Conservation (phyloP, 2,113 vertebrate species). For the Chaenocephalus aceratus region DNA sequence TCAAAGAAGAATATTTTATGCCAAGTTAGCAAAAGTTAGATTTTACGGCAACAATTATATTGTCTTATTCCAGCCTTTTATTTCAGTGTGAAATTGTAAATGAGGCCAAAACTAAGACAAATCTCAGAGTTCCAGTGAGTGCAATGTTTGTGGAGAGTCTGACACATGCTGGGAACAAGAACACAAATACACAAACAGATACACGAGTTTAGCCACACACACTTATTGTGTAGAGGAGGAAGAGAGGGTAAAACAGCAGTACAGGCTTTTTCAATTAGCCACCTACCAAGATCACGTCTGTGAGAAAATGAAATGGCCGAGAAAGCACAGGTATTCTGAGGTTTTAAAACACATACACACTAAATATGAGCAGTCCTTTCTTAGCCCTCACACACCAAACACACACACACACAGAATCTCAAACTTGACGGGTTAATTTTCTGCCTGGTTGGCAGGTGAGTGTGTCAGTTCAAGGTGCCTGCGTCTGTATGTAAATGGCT, state of each 20-base stretch:
- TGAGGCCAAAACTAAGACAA: slow-evolving; percentile 40
- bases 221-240: slow-evolving; percentile 20
- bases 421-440: slow-evolving; percentile 71
- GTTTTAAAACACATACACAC: slow-evolving; percentile 15
- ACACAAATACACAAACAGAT: slow-evolving; percentile 31
- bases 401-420: slow-evolving; percentile 3
- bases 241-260: slow-evolving; percentile 65
- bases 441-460: slow-evolving; percentile 57
- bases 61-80: neutral
- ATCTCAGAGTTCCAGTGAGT: slow-evolving; percentile 10
- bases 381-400: neutral
- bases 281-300: slow-evolving; percentile 76
- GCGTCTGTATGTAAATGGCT: slow-evolving; percentile 65
- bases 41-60: neutral
- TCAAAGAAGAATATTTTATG: neutral
- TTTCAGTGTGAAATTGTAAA: slow-evolving; percentile 21
- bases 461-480: slow-evolving; percentile 69
- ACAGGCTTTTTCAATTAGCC: slow-evolving; percentile 76
- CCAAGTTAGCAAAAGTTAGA: slow-evolving; percentile 11
- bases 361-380: neutral
- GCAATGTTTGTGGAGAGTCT: slow-evolving; percentile 39
- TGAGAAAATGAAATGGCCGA: slow-evolving; percentile 60
- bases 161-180: slow-evolving; percentile 50
- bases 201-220: neutral
- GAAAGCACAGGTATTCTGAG: slow-evolving; percentile 58